Base-by-base conservation (phyloP, 2,888 invertebrate species). In the Ectemnius cavifrons region DNA sequence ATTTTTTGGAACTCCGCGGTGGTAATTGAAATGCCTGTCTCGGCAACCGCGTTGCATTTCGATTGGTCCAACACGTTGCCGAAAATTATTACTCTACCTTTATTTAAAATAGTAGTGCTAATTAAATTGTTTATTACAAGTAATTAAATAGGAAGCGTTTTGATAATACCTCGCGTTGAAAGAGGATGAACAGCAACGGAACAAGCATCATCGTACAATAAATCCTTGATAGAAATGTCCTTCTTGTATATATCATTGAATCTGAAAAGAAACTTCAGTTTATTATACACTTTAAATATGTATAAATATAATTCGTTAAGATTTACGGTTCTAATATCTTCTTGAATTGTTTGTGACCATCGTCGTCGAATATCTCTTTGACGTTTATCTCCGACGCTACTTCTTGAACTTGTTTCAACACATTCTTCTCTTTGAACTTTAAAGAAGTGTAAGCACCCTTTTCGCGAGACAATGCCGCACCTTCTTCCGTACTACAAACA, bases 391-490 rank as follows among this genome's bases (percentile, higher is more conserved):
- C 93, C 1, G 92, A 91, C 0, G 94, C 94, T 47, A 93, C 89
- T 72, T 93, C 92, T 68, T 92, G 90, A 16, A 94, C 92, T 83
- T 92, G 91, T 73, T 93, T 92, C 23, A 92, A 84, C 62, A 93
- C 86, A 71, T 93, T 93, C 67, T 92, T 92, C 47, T 92, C 91
- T 66, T 91, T 92, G 81, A 93, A 94, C 81, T 93, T 93, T 4
- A 95, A 90, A 14, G 94, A 93, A 58, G 93, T 92, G 85, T 93
- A 93, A 1, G 95, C 95, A 47, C 95, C 95, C 85, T 92, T 92
- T 59, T 93, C 92, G 71, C 94, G 89, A 13, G 94, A 91, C 16
- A 93, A 84, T 47, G 92, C 91, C 8, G 93, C 93, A 77, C 93
- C 93, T 68, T 93, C 93, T 87, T 94, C 94, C 0, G 93, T 92